Conservation (phyloP, 2,888 invertebrate genomes). For the Drosophila villosipedis region DNA sequence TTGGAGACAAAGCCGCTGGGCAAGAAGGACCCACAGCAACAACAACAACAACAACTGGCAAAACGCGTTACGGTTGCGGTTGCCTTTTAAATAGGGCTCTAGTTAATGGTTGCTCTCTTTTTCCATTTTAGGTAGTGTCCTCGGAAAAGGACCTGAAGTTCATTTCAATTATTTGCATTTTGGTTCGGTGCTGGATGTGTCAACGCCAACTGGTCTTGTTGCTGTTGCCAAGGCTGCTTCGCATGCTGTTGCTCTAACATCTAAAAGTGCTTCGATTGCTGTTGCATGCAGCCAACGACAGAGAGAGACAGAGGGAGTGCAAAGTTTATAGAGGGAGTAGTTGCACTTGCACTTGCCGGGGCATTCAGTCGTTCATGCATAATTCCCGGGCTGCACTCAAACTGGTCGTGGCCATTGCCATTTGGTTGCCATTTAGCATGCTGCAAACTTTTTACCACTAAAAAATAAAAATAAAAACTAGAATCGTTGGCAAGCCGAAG, state of each 20-base stretch:
- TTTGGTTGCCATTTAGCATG: slow-evolving; percentile 55
- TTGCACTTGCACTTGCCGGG: slow-evolving; percentile 40
- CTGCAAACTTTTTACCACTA: slow-evolving; percentile 47
- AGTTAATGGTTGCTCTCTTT: slow-evolving; percentile 45
- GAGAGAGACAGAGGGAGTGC: neutral
- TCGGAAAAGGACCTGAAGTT: slow-evolving; percentile 26
- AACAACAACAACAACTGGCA: slow-evolving; percentile 14
- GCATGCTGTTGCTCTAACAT: slow-evolving; percentile 33
- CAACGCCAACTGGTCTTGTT: slow-evolving; percentile 21
- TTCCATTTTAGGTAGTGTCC: neutral
- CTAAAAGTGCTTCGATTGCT: slow-evolving; percentile 57
- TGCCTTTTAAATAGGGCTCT: slow-evolving; percentile 29
- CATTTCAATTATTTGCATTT: slow-evolving; percentile 78
- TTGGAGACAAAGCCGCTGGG: slow-evolving; percentile 70
- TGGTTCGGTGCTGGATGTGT: slow-evolving; percentile 41
- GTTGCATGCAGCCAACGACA: slow-evolving; percentile 35
- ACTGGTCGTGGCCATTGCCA: slow-evolving; percentile 50
- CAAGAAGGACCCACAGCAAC: slow-evolving; percentile 38
- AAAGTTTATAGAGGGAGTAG: neutral
- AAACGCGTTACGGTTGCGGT: slow-evolving; percentile 52
- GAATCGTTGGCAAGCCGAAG: neutral
- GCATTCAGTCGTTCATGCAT: slow-evolving; percentile 69
- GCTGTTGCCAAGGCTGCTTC: slow-evolving; percentile 3
- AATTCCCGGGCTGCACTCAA: slow-evolving; percentile 52
- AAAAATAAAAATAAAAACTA: neutral